These are phyloP conservation scores for Phalacrocorax brasilianus DNA, from an alignment of 2,113 vertebrate genomes.

Conservation along the genomic window DNA sequence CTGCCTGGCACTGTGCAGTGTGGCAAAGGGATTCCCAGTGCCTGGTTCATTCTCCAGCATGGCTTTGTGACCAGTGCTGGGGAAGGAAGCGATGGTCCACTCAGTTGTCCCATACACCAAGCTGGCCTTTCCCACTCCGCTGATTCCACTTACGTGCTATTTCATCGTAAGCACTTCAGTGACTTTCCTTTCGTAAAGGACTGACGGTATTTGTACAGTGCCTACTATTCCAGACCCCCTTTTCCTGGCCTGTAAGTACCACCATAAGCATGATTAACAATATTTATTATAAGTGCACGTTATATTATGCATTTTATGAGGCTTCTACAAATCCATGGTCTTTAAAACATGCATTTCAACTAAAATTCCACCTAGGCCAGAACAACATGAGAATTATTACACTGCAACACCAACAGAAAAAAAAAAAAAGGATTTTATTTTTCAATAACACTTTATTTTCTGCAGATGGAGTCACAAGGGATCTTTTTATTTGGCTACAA, in stretches of 20 bases:
- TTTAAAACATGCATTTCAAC: neutral
- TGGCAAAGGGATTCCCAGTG: neutral
- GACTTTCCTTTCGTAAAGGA: neutral
- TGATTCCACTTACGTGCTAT: neutral
- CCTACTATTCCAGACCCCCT: neutral
- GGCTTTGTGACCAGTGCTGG: rapidly evolving
- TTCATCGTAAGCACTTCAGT: neutral
- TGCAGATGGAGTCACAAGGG: neutral
- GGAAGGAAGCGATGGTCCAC: neutral
- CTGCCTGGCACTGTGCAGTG: neutral
- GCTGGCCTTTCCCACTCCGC: neutral
- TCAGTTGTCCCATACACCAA: neutral
- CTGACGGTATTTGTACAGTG: neutral
- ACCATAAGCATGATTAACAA: constrained; percentile 11
- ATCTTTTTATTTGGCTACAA: neutral
- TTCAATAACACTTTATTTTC: neutral
- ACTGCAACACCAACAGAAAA: neutral
- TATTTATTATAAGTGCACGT: neutral
- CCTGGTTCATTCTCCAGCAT: rapidly evolving
- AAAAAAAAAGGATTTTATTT: neutral
- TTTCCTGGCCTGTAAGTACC: neutral
- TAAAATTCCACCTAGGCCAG: neutral
- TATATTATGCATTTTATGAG: neutral
- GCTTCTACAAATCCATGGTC: neutral
- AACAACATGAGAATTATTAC: neutral